Evolutionary conservation across 2,113 vertebrate genomes (phyloP).

Genomic region (Pomatostomus ruficeps): DNA sequence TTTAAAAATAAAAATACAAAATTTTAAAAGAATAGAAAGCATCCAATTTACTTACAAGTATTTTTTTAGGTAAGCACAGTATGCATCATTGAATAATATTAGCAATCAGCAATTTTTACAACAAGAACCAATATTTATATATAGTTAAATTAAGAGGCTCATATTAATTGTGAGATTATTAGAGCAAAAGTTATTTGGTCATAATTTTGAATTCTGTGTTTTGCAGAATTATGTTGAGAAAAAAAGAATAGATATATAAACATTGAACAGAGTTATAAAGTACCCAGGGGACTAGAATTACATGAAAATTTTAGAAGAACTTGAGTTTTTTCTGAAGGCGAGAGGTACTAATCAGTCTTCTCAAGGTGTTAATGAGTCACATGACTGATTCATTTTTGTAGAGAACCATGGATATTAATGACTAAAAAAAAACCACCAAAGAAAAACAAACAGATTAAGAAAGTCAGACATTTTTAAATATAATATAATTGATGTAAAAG

Average conservation of each 20-base stretch:
- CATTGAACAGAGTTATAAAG: not conserved
- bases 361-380: not conserved
- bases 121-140: not conserved
- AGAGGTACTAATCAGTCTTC: not conserved
- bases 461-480: not conserved
- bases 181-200: not conserved
- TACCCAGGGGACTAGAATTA: not conserved
- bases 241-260: not conserved
- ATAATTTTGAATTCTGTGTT: not conserved
- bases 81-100: not conserved
- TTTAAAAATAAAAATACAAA: not conserved
- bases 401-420: not conserved
- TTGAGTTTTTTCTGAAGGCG: not conserved
- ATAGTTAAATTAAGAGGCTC: not conserved
- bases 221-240: not conserved
- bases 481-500: not conserved
- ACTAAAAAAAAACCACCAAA: not conserved
- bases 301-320: not conserved
- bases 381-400: not conserved
- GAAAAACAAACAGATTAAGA: not conserved
- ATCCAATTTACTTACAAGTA: not conserved
- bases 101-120: not conserved
- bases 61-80: not conserved
- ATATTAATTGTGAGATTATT: not conserved
- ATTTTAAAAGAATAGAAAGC: not conserved